Base-by-base conservation (phyloP, 2,113 vertebrate species). In the Otus sunia region DNA sequence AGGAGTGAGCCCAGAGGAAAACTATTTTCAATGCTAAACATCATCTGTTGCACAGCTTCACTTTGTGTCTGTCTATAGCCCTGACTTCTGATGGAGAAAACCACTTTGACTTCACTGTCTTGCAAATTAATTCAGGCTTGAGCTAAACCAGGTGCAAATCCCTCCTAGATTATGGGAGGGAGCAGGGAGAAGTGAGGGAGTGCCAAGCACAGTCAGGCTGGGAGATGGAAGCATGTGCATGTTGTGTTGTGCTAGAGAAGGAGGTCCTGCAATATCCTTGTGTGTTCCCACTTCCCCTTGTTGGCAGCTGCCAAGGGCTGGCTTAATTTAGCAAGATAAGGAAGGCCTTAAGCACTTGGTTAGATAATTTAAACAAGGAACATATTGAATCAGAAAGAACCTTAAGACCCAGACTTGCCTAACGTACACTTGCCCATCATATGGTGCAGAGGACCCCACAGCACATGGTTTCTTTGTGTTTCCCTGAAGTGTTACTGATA, bases 261-360 rank as follows among this genome's bases (percentile, higher is more conserved):
- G 92, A 85, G 73, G 45, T 92, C 55, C 71, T 83, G 90, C 79
- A 59, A 34, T 88, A 49, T 86, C 79, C 62, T 90, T 79, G 30
- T 11, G 12, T 82, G 78, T 93, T 95, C 79, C 94, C 88, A 66
- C 86, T 93, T 94, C 71, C 53, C 66, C 32, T 82, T 76, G 85
- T 60, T 93, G 95, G 94, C 94, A 94, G 91, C 81, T 95, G 92
- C 82, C 82, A 90, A 92, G 82, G 71, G 39, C 90, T 94, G 90
- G 71, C 90, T 95, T 82, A 88, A 86, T 90, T 90, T 76, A 88
- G 94, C 90, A 68, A 90, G 90, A 90, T 93, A 92, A 94, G 92
- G 78, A 90, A 90, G 87, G 71, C 62, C 71, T 92, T 78, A 85
- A 91, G 78, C 78, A 58, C 75, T 96, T 59, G 76, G n/a, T 64